Base-by-base conservation (phyloP, 2,888 invertebrate species). In the Nomada hirtipes region DNA sequence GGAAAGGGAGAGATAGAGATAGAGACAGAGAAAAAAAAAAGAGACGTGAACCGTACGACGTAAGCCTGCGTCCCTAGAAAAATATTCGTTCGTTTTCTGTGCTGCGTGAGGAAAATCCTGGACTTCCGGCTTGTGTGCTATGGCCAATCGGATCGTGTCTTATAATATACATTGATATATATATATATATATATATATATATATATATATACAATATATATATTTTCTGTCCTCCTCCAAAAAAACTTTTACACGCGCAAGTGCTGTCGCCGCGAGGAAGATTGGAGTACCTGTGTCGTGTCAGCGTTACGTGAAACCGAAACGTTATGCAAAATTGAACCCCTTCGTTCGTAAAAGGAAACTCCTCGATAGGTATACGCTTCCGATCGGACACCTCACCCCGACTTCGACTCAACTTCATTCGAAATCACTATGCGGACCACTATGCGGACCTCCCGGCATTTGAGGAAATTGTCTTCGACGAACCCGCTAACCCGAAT, bases 91-190 rank as follows among this genome's bases (percentile, higher is more conserved):
- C 4, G 47, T 23, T 65, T 60, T 60, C 7, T 53, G 71, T 67
- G 59, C 65, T 60, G 65, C 74, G 72, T 67, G 55, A 68, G 15
- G 29, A 47, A 57, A 78, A 47, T 60, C 80, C 59, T 74, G 65
- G 74, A 79, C 69, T 67, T 64, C 42, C 73, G 79, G 7, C 55
- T 64, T 52, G 59, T 79, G 81, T 81, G 79, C 73, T 65, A 67
- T 53, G 18, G 52, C 60, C 74, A 79, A 79, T 74, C 70, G 73
- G 64, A 69, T 79, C 55, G 81, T 81, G 79, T 78, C 61, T 18
- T 70, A 20, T 52, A 47, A 47, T 47, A 47, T 47, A 47, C 47
- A 47, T 47, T 47, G 18, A n/a, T 47, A 36, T 59, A 53, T 53
- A 20, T 53, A 20, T 47, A 53, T 55, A 67, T 53, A 67, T 59